Conservation (phyloP, 2,113 vertebrate species). For the Blennius ocellaris region DNA sequence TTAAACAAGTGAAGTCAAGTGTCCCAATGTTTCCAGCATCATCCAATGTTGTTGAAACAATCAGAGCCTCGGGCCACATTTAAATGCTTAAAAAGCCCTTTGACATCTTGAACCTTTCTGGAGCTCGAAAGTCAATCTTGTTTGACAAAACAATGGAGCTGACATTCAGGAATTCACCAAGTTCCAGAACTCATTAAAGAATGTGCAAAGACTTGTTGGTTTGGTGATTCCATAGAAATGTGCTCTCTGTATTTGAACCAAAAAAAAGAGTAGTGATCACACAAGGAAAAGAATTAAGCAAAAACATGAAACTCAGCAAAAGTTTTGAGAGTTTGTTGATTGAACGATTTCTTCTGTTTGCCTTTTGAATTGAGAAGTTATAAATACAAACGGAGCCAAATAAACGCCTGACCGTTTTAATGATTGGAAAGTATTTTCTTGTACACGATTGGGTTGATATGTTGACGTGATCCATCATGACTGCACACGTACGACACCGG, state of each 20-base stretch:
- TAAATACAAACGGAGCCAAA: too few species aligned
- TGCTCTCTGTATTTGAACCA: not conserved
- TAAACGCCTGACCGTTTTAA: too few species aligned
- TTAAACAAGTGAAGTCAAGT: not conserved
- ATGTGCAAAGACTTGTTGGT: not conserved
- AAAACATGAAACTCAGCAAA: too few species aligned
- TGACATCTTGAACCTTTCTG: not conserved
- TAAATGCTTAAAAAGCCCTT: not conserved
- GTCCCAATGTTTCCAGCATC: not conserved
- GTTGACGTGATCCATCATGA: not conserved
- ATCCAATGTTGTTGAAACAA: not conserved
- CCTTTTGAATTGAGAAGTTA: too few species aligned
- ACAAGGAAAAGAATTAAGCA: too few species aligned
- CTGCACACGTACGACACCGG: not conserved
- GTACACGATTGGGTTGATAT: not conserved
- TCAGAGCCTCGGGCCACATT: slow-evolving; percentile 9
- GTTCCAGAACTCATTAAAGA: not conserved
- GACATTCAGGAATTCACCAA: not conserved
- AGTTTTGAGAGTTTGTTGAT: too few species aligned
- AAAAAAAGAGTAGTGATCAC: too few species aligned
- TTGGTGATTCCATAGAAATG: not conserved
- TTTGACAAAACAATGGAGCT: not conserved
- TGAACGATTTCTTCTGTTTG: too few species aligned
- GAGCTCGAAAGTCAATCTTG: too few species aligned
- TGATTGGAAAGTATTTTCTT: too few species aligned